Base-by-base conservation (phyloP, 2,797 vertebrate species). In the Philypnodon macrostomus region DNA sequence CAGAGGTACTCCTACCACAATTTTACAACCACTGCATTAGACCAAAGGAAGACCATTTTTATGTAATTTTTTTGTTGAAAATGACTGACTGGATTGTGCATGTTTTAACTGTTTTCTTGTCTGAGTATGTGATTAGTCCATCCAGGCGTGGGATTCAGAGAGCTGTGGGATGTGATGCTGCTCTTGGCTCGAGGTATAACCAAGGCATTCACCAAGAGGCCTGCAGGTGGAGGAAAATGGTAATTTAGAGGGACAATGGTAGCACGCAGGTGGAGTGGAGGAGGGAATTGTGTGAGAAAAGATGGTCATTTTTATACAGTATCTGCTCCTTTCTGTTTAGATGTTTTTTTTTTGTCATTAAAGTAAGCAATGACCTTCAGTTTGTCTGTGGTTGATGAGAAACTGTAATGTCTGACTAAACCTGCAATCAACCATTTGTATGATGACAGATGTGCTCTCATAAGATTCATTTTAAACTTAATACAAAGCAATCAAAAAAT, bases 361-460 rank as follows among this genome's bases (percentile, higher is more conserved):
- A 63, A 59, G 51, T 23, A 73, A 55, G 53, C 68, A n/a, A 58
- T 78, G 74, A 80, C 74, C 76, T 78, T 76, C 48, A 73, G 36
- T 39, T 44, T 36, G 36, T 60, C 33, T 57, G 34, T 42, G 29
- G 52, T 47, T 49, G 55, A 16, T 2, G 27, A 48, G 39, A 8
- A 40, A 62, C 41, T 24, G 16, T 29, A 23, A 45, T 17, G 39
- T 65, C 51, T 31, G 64, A 60, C 26, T 61, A 36, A 61, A 58
- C 47, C 40, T 58, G 29, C 31, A 41, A 55, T 73, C 18, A 31
- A 42, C 31, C 4, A 53, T 51, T 62, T 17, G 24, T 30, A 6
- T 37, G 17, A 46, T 32, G 38, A 14, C 44, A 27, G 27, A 21
- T 18, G 36, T 5, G 23, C 27, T n/a, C n/a, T n/a, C n/a, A n/a